Evolutionary conservation across 2,113 vertebrate genomes (phyloP), one percentile per base, ranked within the genome.

Genomic region (Ciconia stormi): DNA sequence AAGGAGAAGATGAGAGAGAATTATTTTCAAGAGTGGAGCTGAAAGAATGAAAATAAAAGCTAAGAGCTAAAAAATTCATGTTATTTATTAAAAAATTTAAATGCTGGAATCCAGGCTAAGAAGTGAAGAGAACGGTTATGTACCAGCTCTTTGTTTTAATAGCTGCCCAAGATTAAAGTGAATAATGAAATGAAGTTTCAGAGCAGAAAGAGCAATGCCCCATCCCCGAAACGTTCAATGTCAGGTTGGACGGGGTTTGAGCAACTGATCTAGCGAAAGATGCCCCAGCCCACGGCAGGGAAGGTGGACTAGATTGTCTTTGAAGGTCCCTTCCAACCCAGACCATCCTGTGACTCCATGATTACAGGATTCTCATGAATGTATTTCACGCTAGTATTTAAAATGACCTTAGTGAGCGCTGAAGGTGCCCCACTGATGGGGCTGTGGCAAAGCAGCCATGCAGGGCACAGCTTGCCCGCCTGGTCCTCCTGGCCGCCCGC

Each of bases 1-100:
- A 95, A 91, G 63, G 44, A 85, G 71, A 66, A 82, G 53, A 82
- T 87, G 59, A 90, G 80, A 95, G 53, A 78, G 38, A 93, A 91
- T 74, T 84, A 78, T 82, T 95, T 96, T 93, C 46, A 92, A 61
- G 76, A 73, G 59, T 56, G 18, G 42, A 95, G 46, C 36, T 81
- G 59, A 58, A 81, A 84, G 72, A 97, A 91, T 52, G 65, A 84
- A 92, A 93, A 87, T 29, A 83, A 88, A 86, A 87, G 16, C 29
- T 36, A 74, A 89, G 19, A 87, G n/a, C 16, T 87, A 66, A 92
- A 89, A 87, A 84, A 74, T 20, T 77, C 1, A 20, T 70, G 23
- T n/a, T 59, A 29, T 87, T 92, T 77, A 85, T 86, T 88, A 53
- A 89, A 78, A 84, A 73, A 30, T 2, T 38, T 63, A 67, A 95